Evolutionary conservation across 2,113 vertebrate genomes (phyloP), one percentile per base, ranked within the genome.

Genomic region (Apodemus sylvaticus): DNA sequence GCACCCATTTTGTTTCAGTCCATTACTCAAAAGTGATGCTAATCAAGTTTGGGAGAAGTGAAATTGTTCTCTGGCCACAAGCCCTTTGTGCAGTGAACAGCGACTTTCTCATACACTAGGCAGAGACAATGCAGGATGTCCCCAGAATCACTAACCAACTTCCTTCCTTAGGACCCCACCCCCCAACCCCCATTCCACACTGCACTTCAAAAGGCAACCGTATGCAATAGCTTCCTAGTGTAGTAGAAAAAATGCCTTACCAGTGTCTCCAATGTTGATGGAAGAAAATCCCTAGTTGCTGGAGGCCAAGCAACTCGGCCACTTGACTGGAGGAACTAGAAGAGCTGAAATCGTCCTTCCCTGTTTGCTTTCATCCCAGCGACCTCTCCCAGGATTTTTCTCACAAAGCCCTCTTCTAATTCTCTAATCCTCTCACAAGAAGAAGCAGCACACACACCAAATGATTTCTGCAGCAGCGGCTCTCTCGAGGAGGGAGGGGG

Each of bases 391-490:
- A 70, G 97, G 97, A 96, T 97, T 96, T 92, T 98, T 86, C 97
- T 98, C 98, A 99, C 98, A 99, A 98, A 99, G 98, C 98, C 94
- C 98, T 98, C 98, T 97, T 97, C 97, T 94, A 20, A 64, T 76
- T 96, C 98, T 98, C 98, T 98, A 98, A 99, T 98, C 98, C 98
- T 98, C 93, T 94, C 98, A 34, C 88, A 96, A 98, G 98, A 97
- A 96, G 98, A 97, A 96, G 90, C 74, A 0, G 94, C 31, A 48
- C 97, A 97, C 97, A 55, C 98, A 97, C 97, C 96, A 78, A 98
- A 97, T 98, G 98, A 97, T 98, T 99, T 96, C 97, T 97, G 98
- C 98, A 97, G 97, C 96, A 98, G 97, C 93, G 70, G 70, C 96
- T 78, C 98, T 98, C 96, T 93, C 14, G 7, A 62, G 51, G 51